These are phyloP conservation scores for Thaleichthys pacificus DNA, from an alignment of 2,797 vertebrate species.

Conservation along the genomic window DNA sequence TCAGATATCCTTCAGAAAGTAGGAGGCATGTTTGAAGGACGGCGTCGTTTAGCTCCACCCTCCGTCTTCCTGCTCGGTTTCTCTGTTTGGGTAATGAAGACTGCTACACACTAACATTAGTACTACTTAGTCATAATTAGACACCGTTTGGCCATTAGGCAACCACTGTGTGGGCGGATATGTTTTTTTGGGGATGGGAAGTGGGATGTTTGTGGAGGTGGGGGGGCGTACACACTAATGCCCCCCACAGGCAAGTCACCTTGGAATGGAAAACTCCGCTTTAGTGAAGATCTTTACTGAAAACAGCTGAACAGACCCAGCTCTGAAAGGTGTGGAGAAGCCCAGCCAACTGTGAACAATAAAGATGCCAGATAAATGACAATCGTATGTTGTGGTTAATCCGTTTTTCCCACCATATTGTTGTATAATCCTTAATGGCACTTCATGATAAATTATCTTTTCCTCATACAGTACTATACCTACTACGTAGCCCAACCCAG, in stretches of 20 bases:
- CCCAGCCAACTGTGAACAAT: background rate
- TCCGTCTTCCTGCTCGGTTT: slow-evolving; percentile 14
- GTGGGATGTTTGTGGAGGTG: slow-evolving; percentile 38
- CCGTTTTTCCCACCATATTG: background rate
- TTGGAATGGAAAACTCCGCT: background rate
- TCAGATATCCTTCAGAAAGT: no score
- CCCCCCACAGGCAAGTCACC: slow-evolving; percentile 18
- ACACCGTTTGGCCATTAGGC: slow-evolving; percentile 37
- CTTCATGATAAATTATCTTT: background rate
- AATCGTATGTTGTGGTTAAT: background rate
- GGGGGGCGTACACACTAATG: background rate
- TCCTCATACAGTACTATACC: background rate
- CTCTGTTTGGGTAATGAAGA: slow-evolving; percentile 37
- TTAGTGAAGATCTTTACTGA: background rate
- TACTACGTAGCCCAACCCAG: background rate
- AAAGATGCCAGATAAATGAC: background rate
- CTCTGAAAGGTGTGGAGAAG: background rate
- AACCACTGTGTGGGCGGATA: slow-evolving; percentile 29
- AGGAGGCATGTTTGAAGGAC: background rate
- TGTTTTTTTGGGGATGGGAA: slow-evolving; percentile 24
- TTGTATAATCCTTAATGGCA: background rate
- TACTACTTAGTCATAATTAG: slow-evolving; percentile 45
- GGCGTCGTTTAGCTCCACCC: slow-evolving; percentile 6
- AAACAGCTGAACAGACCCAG: background rate
- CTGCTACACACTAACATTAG: slow-evolving; percentile 24